Conservation (phyloP, 2,113 vertebrate genomes). For the Rhynchopsitta pachyrhyncha region DNA sequence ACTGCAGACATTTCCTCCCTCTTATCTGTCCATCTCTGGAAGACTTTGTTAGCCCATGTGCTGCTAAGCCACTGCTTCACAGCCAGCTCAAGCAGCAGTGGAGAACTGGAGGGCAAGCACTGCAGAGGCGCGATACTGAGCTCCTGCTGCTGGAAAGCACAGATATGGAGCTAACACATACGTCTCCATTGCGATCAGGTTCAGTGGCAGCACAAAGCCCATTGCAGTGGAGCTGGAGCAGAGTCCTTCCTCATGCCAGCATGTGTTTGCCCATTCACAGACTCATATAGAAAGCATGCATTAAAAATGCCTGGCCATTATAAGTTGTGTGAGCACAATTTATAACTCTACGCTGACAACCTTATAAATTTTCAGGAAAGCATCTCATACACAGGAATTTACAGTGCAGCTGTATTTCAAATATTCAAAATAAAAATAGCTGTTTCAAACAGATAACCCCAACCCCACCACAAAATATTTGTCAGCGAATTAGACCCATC, state of each 20-base stretch:
- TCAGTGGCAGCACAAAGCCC: rapidly evolving
- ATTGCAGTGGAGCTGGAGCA: neutral
- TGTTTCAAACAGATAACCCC: neutral
- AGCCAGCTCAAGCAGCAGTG: neutral
- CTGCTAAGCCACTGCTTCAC: neutral
- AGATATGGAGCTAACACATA: rapidly evolving
- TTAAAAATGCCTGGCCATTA: neutral
- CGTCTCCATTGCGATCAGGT: rapidly evolving
- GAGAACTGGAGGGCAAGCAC: neutral
- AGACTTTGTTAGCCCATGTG: neutral
- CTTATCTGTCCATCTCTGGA: neutral
- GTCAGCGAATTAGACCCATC: neutral
- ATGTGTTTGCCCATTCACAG: neutral
- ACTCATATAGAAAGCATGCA: rapidly evolving
- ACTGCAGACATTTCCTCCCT: neutral
- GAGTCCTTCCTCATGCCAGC: neutral
- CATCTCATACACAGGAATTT: neutral
- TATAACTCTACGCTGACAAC: neutral
- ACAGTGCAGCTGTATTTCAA: neutral
- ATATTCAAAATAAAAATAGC: neutral
- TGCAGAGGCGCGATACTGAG: rapidly evolving
- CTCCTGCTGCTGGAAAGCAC: rapidly evolving
- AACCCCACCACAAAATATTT: neutral
- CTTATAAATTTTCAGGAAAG: neutral
- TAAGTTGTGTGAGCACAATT: rapidly evolving